Conservation (phyloP, 2,888 invertebrate species). For the Limnephilus rhombicus region DNA sequence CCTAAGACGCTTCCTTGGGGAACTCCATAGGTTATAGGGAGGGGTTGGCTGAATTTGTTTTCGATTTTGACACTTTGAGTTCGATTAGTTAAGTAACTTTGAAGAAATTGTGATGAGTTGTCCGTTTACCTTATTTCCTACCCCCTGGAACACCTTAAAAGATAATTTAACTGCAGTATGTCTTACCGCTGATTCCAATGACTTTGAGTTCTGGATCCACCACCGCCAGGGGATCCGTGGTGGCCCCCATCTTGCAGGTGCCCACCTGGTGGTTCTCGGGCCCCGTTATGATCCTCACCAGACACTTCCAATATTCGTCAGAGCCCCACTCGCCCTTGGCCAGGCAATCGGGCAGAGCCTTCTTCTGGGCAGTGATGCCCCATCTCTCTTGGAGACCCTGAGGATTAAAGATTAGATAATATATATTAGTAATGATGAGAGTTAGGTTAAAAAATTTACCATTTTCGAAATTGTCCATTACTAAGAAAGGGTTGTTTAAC, state of each 20-base stretch:
- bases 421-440: not conserved
- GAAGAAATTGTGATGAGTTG: too few species aligned
- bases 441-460: not conserved
- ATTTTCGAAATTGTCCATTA: too few species aligned
- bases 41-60: too few species aligned
- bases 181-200: conserved; percentile 79
- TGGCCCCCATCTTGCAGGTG: conserved; percentile 90
- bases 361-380: conserved; percentile 75
- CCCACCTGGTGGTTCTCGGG: conserved; percentile 92
- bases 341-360: conserved; percentile 75
- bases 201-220: conserved; percentile 84
- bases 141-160: too few species aligned
- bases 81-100: too few species aligned
- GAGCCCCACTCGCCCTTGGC: conserved; percentile 74
- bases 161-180: too few species aligned
- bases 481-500: too few species aligned
- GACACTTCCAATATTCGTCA: conserved; percentile 88
- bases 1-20: too few species aligned
- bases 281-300: conserved; percentile 83
- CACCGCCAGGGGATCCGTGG: conserved; percentile 83
- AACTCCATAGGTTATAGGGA: too few species aligned
- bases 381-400: conserved; percentile 78
- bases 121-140: too few species aligned
- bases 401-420: not conserved
- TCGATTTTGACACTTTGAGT: too few species aligned